These are phyloP conservation scores for Tenthredo distinguenda DNA, from an alignment of 2,888 invertebrate species.

Conservation along the genomic window DNA sequence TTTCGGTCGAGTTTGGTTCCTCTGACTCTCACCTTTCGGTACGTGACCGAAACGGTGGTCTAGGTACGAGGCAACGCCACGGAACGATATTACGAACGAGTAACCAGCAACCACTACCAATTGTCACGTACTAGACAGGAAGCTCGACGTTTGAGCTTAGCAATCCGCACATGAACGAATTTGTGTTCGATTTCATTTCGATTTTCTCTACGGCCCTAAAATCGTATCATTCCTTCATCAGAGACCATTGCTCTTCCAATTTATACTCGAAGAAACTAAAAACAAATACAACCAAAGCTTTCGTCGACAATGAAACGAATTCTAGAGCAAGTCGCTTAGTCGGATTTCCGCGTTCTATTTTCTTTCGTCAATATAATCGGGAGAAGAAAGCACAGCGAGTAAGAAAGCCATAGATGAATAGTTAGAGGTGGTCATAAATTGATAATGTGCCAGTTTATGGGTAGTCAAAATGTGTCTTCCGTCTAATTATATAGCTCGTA, in stretches of 20 bases:
- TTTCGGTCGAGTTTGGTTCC: conserved; percentile 11
- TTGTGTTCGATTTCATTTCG: conserved; percentile 19
- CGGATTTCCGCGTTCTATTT: not conserved
- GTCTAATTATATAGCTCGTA: not conserved
- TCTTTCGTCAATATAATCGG: not conserved
- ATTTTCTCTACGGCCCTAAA: not conserved
- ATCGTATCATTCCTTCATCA: not conserved
- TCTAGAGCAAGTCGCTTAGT: not conserved
- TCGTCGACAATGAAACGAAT: not conserved
- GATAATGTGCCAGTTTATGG: not conserved
- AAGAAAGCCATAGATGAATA: not conserved
- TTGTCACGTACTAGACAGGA: conserved; percentile 45
- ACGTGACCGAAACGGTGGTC: conserved; percentile 35
- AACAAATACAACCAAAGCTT: not conserved
- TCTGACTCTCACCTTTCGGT: conserved; percentile 33
- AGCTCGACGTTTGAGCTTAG: conserved; percentile 15
- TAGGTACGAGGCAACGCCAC: not conserved
- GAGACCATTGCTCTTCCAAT: not conserved
- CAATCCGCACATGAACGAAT: conserved; percentile 1
- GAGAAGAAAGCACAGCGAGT: not conserved
- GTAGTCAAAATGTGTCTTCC: not conserved
- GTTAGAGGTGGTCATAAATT: not conserved
- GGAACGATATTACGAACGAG: not conserved
- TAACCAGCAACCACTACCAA: not conserved
- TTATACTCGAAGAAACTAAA: not conserved